These are phyloP conservation scores for Meriones unguiculatus DNA, from an alignment of 2,113 vertebrate species.

Conservation along the genomic window DNA sequence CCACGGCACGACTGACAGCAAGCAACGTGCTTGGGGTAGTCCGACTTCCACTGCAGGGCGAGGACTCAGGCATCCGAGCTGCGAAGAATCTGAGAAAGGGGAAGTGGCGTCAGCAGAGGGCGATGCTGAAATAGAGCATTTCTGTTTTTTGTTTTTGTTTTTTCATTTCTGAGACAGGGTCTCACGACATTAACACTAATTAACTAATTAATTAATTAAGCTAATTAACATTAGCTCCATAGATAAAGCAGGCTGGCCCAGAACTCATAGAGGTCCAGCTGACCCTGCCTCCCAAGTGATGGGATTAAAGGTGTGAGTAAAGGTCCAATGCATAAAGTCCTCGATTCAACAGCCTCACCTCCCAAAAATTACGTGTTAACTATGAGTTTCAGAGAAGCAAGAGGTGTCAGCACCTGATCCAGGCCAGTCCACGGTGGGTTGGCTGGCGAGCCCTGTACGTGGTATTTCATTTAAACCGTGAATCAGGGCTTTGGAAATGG, in stretches of 20 bases:
- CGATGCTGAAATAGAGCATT: not conserved
- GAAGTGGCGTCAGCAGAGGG: not conserved
- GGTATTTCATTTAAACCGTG: not conserved
- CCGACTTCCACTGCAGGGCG: slow-evolving; percentile 81
- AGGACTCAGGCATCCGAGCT: slow-evolving; percentile 63
- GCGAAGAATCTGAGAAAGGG: slow-evolving; percentile 76
- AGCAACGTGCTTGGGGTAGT: slow-evolving; percentile 90
- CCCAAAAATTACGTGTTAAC: not conserved
- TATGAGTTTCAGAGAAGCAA: not conserved
- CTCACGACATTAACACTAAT: not conserved
- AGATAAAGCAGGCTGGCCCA: not conserved
- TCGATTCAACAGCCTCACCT: too few relatives aligned
- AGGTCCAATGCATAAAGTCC: not conserved
- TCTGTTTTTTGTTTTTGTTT: not conserved
- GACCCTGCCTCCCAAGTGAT: not conserved
- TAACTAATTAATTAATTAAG: too few relatives aligned
- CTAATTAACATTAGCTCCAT: too few relatives aligned
- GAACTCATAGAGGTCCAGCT: not conserved
- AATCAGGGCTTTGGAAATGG: not conserved
- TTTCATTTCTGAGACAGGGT: not conserved
- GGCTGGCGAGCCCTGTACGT: not conserved
- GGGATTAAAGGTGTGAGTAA: not conserved
- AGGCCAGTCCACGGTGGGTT: not conserved
- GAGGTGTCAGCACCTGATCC: not conserved
- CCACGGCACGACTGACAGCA: slow-evolving; percentile 83